These are phyloP conservation scores for Dryomyza anilis DNA, from an alignment of 2,888 invertebrate species.

Conservation along the genomic window DNA sequence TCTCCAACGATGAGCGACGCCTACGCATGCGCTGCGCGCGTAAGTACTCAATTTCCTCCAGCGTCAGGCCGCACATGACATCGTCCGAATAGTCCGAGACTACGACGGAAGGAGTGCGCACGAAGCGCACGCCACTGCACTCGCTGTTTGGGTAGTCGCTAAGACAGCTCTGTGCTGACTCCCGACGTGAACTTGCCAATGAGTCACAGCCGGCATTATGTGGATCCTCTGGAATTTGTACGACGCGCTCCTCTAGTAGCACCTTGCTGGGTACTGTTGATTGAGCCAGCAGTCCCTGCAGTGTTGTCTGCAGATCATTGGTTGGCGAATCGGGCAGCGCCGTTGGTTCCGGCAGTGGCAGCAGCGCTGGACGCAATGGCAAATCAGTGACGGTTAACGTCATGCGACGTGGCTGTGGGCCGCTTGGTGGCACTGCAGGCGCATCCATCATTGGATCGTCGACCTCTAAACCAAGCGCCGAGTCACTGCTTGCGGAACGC, in stretches of 20 bases:
- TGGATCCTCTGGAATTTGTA: constrained; percentile 63
- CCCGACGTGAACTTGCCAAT: constrained; percentile 60
- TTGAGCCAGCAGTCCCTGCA: constrained; percentile 34
- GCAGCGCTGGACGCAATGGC: constrained; percentile 56
- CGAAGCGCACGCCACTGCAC: constrained; percentile 66
- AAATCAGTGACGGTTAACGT: constrained; percentile 60
- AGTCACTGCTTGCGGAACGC: constrained; percentile 59
- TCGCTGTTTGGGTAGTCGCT: constrained; percentile 62
- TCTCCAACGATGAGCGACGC: constrained; percentile 56
- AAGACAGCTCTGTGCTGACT: constrained; percentile 59
- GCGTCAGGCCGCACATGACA: constrained; percentile 64
- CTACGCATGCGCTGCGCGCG: constrained; percentile 61
- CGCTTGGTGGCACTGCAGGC: constrained; percentile 15
- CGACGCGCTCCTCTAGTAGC: constrained; percentile 66
- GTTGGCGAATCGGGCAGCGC: constrained; percentile 54
- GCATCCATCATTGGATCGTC: constrained; percentile 44
- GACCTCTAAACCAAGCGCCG: constrained; percentile 57
- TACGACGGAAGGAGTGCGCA: constrained; percentile 84
- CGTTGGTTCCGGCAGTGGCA: constrained; percentile 59
- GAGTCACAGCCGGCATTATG: constrained; percentile 32
- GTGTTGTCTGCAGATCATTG: constrained; percentile 30
- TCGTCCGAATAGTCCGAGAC: constrained; percentile 87
- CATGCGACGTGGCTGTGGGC: constrained; percentile 48
- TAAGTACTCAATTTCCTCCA: constrained; percentile 68
- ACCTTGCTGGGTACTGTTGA: constrained; percentile 60